These are phyloP conservation scores for Maconellicoccus hirsutus DNA, from an alignment of 1,140 invertebrate species.

Conservation along the genomic window DNA sequence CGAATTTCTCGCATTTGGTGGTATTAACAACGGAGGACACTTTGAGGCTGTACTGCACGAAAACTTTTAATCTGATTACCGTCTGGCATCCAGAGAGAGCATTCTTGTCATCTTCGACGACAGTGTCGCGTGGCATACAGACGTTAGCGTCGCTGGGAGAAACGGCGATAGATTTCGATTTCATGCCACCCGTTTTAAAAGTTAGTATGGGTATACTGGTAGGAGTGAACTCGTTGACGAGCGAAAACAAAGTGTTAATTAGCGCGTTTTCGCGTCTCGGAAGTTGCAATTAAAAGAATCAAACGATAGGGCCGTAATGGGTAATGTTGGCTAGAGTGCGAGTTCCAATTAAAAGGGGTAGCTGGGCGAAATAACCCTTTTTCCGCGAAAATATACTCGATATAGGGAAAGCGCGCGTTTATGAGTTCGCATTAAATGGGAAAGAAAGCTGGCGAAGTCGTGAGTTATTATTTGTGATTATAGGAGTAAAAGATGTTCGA, in stretches of 20 bases:
- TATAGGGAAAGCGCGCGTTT: neutral
- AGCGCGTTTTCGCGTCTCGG: too few species aligned
- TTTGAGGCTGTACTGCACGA: conserved; percentile 27
- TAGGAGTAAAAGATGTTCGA: neutral
- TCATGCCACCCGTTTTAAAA: conserved; percentile 44
- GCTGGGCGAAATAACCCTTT: neutral
- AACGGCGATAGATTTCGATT: conserved; percentile 71
- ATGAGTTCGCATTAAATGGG: neutral
- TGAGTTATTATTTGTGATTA: neutral
- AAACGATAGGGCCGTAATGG: too few species aligned
- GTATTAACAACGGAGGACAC: conserved; percentile 68
- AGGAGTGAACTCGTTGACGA: too few species aligned
- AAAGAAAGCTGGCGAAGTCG: neutral
- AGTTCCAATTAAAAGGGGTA: neutral
- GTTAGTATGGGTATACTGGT: conserved; percentile 17
- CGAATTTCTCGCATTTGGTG: conserved; percentile 58
- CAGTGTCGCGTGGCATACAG: conserved; percentile 34
- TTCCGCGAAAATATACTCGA: neutral
- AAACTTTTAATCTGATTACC: conserved; percentile 35
- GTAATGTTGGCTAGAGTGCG: neutral
- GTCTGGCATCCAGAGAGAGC: conserved; percentile 46
- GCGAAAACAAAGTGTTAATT: too few species aligned
- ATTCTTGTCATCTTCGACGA: conserved; percentile 36
- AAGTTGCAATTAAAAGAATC: too few species aligned
- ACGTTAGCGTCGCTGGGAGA: conserved; percentile 59